Conservation (phyloP, 2,113 vertebrate genomes). For the Prochilodus magdalenae region DNA sequence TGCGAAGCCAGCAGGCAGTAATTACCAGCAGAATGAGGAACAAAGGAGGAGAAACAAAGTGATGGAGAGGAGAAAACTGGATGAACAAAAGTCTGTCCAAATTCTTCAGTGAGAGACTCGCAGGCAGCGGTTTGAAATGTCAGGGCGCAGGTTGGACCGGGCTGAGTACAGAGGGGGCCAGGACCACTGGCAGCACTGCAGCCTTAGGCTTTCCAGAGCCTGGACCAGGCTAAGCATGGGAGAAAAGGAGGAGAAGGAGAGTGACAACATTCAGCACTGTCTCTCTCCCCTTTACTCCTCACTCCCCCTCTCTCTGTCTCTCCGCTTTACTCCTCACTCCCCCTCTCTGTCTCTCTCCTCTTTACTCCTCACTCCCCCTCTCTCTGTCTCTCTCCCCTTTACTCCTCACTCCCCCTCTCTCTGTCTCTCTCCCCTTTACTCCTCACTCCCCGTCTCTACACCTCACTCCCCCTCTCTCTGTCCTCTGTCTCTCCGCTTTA, state of each 20-base stretch:
- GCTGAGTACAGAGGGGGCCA: not conserved
- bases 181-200: conserved; percentile 38
- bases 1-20: conserved; percentile 67
- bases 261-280: not conserved
- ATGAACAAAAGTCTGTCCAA: conserved; percentile 51
- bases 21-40: conserved; percentile 66
- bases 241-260: not conserved
- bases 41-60: conserved; percentile 13
- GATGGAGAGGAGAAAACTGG: conserved; percentile 49
- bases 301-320: too few species aligned
- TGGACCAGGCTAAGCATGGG: not conserved
- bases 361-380: too few species aligned
- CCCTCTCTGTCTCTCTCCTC: too few species aligned
- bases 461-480: too few species aligned
- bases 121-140: conserved; percentile 65
- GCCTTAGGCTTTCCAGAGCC: conserved; percentile 3
- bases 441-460: too few species aligned
- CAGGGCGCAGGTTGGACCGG: conserved; percentile 48
- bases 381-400: too few species aligned
- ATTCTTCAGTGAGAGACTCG: conserved; percentile 53
- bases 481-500: too few species aligned
- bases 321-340: too few species aligned
- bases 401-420: too few species aligned
- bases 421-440: too few species aligned
- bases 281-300: too few species aligned